A percentile compares a stretch with the other conserved stretches of the same genome.
phyloP scores from a whole-genome alignment of 2,113 vertebrate genomes.

The Phaethon lepturus region DNA sequence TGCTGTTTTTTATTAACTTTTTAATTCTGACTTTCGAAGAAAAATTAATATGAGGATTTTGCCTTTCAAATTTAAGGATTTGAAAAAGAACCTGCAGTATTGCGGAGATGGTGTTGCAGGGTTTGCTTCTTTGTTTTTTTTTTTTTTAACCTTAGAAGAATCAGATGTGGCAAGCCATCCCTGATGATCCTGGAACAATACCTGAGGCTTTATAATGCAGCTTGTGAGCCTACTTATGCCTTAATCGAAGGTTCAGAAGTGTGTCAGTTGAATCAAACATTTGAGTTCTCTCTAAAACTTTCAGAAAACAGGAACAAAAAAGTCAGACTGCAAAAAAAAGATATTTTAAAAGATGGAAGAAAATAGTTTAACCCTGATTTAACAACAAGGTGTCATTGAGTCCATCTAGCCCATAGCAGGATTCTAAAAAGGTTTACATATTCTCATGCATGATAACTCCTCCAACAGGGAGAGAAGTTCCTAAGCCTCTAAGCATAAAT shows the following conservation, averaged over 20 bases:
- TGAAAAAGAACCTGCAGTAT: neutral
- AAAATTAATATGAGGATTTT: neutral
- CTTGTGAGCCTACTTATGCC: neutral
- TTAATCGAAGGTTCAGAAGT: neutral
- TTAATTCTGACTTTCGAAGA: neutral
- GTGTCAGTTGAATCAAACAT: neutral
- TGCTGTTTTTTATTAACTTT: neutral
- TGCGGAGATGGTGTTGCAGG: neutral
- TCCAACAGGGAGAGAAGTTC: neutral
- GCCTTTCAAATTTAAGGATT: neutral
- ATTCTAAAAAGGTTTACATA: neutral
- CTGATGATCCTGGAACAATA: neutral
- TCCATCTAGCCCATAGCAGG: neutral
- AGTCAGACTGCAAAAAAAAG: neutral
- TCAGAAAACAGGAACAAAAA: neutral
- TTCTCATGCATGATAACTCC: neutral
- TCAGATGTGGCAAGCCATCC: neutral
- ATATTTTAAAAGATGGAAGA: neutral
- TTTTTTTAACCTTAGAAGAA: neutral
- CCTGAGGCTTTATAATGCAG: neutral
- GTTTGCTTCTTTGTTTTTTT: neutral
- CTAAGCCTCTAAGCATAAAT: neutral
- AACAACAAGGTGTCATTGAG: neutral
- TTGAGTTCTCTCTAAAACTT: neutral
- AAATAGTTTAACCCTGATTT: neutral